A percentile compares a stretch with the other conserved stretches of the same genome.
phyloP scores from a whole-genome alignment of 1,140 invertebrate genomes.

The Megalopta genalis region DNA sequence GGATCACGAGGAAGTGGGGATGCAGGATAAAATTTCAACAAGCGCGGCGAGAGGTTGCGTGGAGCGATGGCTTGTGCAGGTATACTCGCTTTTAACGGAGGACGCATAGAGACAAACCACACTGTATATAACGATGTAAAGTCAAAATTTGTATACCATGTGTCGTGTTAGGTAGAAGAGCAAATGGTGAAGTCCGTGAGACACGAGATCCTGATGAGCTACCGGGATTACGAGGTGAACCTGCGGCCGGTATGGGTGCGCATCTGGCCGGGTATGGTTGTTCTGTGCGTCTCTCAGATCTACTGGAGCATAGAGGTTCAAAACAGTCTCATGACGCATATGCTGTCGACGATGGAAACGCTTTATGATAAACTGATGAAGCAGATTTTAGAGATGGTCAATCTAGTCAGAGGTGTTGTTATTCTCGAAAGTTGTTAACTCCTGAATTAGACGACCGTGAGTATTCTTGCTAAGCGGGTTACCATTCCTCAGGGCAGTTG shows the following conservation, averaged over 20 bases:
- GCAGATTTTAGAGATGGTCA: constrained; percentile 85
- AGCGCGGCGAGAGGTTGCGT: constrained; percentile 91
- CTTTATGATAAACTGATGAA: constrained; percentile 80
- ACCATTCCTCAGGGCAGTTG: constrained; percentile 79
- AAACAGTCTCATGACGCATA: constrained; percentile 83
- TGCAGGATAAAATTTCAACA: constrained; percentile 87
- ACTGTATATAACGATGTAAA: too few relatives aligned
- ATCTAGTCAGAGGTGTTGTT: constrained; percentile 71
- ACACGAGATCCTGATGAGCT: constrained; percentile 86
- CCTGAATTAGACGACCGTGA: too few relatives aligned
- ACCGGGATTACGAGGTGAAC: constrained; percentile 85
- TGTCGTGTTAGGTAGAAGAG: constrained; percentile 83
- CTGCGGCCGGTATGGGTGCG: constrained; percentile 88
- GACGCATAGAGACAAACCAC: too few relatives aligned
- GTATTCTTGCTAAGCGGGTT: background rate
- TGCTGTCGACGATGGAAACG: constrained; percentile 80
- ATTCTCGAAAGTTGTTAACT: too few relatives aligned
- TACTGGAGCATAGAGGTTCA: constrained; percentile 93
- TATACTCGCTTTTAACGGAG: constrained; percentile 46
- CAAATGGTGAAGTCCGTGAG: constrained; percentile 90
- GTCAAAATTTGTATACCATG: too few relatives aligned
- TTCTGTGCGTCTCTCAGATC: constrained; percentile 91
- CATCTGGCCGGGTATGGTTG: constrained; percentile 94
- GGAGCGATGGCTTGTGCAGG: constrained; percentile 94
- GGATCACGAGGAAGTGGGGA: constrained; percentile 89